Evolutionary conservation across 2,113 vertebrate genomes (phyloP).

Genomic region (Burhinus oedicnemus): DNA sequence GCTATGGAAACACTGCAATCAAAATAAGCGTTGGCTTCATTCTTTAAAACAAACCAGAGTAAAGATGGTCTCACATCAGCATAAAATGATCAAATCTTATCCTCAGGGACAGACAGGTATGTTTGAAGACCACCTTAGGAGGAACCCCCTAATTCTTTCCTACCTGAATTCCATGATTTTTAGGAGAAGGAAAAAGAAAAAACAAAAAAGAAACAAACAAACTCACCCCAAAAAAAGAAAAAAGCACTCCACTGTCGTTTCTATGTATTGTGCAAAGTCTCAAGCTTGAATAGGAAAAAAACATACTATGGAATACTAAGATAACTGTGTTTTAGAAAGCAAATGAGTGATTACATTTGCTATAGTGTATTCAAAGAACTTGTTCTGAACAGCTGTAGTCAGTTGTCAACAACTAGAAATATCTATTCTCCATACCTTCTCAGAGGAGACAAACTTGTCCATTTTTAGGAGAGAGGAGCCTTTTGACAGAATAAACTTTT

Average conservation of each 20-base stretch:
- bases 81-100: background rate
- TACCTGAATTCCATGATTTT: background rate
- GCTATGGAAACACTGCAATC: background rate
- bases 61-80: background rate
- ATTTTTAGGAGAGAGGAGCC: background rate
- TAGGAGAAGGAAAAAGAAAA: background rate
- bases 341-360: background rate
- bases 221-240: background rate
- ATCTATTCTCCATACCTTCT: background rate
- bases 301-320: background rate
- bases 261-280: background rate
- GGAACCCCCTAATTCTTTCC: background rate
- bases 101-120: background rate
- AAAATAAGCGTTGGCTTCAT: background rate
- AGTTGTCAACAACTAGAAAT: background rate
- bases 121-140: background rate
- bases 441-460: background rate
- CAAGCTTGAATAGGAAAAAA: background rate
- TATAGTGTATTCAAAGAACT: background rate
- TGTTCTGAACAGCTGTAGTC: background rate
- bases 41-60: background rate
- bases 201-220: accelerated
- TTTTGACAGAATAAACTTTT: background rate
- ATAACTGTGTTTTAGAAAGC: background rate
- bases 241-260: background rate